Percentiles rank a stretch among this genome's conserved stretches.
Evolutionary conservation across 2,888 invertebrate genomes (phyloP).

Genomic region (Ectemnius cavifrons): DNA sequence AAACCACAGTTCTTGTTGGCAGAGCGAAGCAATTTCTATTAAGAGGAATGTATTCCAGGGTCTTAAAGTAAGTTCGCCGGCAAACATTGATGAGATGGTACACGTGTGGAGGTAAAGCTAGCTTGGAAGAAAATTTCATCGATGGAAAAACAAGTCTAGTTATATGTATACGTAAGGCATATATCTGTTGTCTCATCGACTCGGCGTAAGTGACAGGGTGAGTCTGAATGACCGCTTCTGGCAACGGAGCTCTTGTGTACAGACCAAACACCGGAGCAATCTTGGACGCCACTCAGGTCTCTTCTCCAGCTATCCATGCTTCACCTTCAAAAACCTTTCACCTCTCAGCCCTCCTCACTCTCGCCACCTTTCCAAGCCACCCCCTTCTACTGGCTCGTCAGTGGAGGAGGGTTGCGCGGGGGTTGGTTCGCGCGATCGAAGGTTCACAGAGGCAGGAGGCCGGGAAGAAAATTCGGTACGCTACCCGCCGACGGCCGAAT

Average conservation of each 20-base stretch:
- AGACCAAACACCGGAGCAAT: conserved; percentile 52
- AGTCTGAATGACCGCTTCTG: conserved; percentile 27
- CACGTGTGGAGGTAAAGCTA: too few relatives aligned
- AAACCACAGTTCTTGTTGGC: too few relatives aligned
- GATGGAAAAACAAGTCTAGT: neutral
- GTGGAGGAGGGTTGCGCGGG: too few relatives aligned
- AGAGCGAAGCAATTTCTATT: too few relatives aligned
- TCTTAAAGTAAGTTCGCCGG: too few relatives aligned
- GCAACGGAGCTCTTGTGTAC: conserved; percentile 32
- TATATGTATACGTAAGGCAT: neutral
- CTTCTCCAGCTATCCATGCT: conserved; percentile 14
- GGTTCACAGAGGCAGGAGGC: conserved; percentile 11
- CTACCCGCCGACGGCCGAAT: conserved; percentile 12
- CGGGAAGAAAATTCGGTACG: conserved; percentile 28
- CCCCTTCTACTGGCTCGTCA: neutral
- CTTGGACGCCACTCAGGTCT: conserved; percentile 28
- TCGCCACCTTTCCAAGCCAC: conserved; percentile 31
- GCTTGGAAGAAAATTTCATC: neutral
- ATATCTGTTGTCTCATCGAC: conserved; percentile 20
- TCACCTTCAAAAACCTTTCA: conserved; percentile 12
- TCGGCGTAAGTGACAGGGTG: conserved; percentile 3
- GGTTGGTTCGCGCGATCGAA: conserved; percentile 39
- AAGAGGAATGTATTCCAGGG: too few relatives aligned
- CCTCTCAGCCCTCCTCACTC: conserved; percentile 30
- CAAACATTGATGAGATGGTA: too few relatives aligned